Conservation (phyloP, 2,113 vertebrate genomes). For the Sapajus apella region DNA sequence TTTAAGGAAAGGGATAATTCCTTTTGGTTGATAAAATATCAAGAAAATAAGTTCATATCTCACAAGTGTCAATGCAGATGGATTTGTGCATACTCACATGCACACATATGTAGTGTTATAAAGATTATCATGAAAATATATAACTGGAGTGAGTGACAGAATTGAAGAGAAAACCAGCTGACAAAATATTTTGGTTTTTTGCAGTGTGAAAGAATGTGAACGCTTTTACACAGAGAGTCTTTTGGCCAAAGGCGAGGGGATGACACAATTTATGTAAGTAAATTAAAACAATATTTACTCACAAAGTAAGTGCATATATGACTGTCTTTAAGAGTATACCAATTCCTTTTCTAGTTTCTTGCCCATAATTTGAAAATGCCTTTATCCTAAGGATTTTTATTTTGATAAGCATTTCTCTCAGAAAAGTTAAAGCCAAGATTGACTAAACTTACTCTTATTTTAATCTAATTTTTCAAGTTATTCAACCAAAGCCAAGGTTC, state of each 20-base stretch:
- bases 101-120: not conserved
- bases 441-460: slow-evolving; percentile 54
- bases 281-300: slow-evolving; percentile 47
- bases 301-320: slow-evolving; percentile 6
- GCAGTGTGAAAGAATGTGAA: not conserved
- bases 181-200: slow-evolving; percentile 25
- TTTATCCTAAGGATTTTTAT: slow-evolving; percentile 41
- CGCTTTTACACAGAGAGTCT: not conserved
- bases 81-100: not conserved
- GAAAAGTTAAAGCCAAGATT: slow-evolving; percentile 71
- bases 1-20: not conserved
- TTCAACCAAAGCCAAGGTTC: slow-evolving; percentile 13
- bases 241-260: not conserved
- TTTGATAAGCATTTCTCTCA: slow-evolving; percentile 54
- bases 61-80: not conserved
- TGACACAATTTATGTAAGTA: slow-evolving; percentile 1
- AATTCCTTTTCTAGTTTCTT: slow-evolving; percentile 50
- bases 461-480: slow-evolving; percentile 62
- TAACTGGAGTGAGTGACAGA: not conserved
- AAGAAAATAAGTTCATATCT: not conserved
- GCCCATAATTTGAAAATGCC: not conserved
- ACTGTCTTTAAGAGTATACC: slow-evolving; percentile 2
- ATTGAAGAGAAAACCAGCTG: not conserved
- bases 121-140: not conserved
- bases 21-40: slow-evolving; percentile 19